Evolutionary conservation across 2,113 vertebrate species (phyloP).

Genomic region (Strix uralensis): DNA sequence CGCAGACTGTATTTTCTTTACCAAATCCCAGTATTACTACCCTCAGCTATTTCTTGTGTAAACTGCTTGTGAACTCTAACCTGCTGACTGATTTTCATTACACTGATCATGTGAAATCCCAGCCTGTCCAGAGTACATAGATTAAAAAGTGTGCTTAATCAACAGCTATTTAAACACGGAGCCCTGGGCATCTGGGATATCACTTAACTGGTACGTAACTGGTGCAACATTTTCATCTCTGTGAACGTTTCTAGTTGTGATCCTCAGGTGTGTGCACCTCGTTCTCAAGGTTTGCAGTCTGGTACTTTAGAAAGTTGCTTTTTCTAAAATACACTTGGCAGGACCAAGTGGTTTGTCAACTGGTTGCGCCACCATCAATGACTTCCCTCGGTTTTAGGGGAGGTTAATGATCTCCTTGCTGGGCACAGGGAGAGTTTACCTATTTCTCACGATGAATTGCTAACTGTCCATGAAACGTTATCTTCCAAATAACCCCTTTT

Average conservation of each 20-base stretch:
- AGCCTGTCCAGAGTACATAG: background rate
- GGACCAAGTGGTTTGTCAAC: rapidly evolving
- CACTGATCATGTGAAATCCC: rapidly evolving
- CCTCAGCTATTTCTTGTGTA: rapidly evolving
- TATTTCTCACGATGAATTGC: background rate
- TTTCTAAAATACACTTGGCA: background rate
- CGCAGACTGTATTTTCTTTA: rapidly evolving
- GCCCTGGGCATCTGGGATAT: background rate
- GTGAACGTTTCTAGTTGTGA: rapidly evolving
- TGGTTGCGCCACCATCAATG: background rate
- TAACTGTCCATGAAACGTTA: background rate
- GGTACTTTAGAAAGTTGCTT: rapidly evolving
- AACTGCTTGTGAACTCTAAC: background rate
- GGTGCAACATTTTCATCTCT: rapidly evolving
- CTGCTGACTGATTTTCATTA: background rate
- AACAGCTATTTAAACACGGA: background rate
- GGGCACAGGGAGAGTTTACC: background rate
- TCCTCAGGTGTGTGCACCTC: rapidly evolving
- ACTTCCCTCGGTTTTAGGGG: background rate
- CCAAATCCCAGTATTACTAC: rapidly evolving
- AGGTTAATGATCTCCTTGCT: background rate
- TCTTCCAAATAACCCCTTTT: background rate
- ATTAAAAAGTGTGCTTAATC: background rate
- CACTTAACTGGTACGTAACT: rapidly evolving
- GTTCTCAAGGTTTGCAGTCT: background rate